phyloP scores from a whole-genome alignment of 2,113 vertebrate genomes.

The Gavia stellata region DNA sequence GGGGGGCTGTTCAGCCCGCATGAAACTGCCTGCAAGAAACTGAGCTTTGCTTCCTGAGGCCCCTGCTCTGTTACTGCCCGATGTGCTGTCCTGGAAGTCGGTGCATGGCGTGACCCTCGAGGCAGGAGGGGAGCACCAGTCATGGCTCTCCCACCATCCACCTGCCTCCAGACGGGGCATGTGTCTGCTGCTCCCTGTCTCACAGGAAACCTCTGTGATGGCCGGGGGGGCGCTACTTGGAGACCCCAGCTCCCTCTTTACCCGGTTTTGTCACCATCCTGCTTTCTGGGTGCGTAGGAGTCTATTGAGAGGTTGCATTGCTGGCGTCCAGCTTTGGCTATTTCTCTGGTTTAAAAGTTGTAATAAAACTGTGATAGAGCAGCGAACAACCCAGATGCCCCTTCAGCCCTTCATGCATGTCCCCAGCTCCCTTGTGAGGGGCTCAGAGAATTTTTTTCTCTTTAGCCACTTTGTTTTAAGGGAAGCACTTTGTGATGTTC shows the following conservation, averaged over 20 bases:
- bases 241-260: neutral
- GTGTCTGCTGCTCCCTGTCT: neutral
- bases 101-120: fast-evolving
- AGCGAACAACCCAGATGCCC: constrained; percentile 8
- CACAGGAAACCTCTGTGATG: neutral
- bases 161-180: neutral
- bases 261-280: neutral
- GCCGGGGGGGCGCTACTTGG: neutral
- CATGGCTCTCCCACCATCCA: fast-evolving
- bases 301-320: neutral
- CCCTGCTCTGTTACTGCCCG: neutral
- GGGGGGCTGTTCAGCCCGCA: neutral
- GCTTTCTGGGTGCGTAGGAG: constrained; percentile 4
- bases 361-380: constrained; percentile 8
- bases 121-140: neutral
- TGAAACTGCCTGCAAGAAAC: neutral
- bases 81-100: fast-evolving
- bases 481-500: constrained; percentile 11
- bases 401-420: neutral
- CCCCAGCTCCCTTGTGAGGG: neutral
- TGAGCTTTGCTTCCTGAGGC: neutral
- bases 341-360: constrained; percentile 40
- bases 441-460: constrained; percentile 13
- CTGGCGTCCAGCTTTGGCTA: constrained; percentile 25
- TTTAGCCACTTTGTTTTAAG: constrained; percentile 2